phyloP scores from a whole-genome alignment of 92 coral and sea anemone genomes.

The Ricordea florida region DNA sequence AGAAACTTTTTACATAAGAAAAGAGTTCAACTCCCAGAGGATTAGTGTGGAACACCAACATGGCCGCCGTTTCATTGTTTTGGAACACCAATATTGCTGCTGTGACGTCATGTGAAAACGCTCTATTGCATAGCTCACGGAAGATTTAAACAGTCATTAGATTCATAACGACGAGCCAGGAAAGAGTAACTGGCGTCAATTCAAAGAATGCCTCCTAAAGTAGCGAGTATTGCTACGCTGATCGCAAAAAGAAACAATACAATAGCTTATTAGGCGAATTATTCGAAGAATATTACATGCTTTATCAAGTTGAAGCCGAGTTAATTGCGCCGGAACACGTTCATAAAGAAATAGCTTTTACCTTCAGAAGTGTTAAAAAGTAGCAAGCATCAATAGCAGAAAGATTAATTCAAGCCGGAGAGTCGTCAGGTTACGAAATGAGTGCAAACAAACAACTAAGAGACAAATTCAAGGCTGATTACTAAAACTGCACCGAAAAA shows the following conservation, averaged over 20 bases:
- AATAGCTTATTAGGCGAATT: slow-evolving; percentile 40
- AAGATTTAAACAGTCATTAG: too few species aligned
- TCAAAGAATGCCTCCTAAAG: slow-evolving; percentile 64
- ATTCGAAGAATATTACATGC: slow-evolving; percentile 58
- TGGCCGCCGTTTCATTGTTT: too few species aligned
- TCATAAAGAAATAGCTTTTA: slow-evolving; percentile 48
- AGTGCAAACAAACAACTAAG: slow-evolving; percentile 26
- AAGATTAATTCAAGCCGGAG: slow-evolving; percentile 26
- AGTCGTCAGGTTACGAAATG: slow-evolving; percentile 22
- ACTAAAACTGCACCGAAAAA: not conserved
- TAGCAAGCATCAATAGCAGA: slow-evolving; percentile 44
- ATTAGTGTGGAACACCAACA: too few species aligned
- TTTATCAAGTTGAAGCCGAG: slow-evolving; percentile 36
- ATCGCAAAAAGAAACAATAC: slow-evolving; percentile 44
- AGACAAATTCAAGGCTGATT: slow-evolving; percentile 37
- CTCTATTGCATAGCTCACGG: too few species aligned
- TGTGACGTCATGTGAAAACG: too few species aligned
- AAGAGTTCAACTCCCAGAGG: too few species aligned
- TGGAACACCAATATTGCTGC: too few species aligned
- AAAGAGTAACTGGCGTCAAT: too few species aligned
- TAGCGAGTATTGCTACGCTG: slow-evolving; percentile 26
- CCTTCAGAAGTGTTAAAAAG: slow-evolving; percentile 51
- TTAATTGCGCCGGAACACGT: slow-evolving; percentile 29
- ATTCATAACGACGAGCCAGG: too few species aligned
- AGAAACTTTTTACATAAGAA: too few species aligned